Evolutionary conservation across 1,140 invertebrate genomes (phyloP), one percentile per base, ranked within the genome.

Genomic region (Neodiprion fabricii): DNA sequence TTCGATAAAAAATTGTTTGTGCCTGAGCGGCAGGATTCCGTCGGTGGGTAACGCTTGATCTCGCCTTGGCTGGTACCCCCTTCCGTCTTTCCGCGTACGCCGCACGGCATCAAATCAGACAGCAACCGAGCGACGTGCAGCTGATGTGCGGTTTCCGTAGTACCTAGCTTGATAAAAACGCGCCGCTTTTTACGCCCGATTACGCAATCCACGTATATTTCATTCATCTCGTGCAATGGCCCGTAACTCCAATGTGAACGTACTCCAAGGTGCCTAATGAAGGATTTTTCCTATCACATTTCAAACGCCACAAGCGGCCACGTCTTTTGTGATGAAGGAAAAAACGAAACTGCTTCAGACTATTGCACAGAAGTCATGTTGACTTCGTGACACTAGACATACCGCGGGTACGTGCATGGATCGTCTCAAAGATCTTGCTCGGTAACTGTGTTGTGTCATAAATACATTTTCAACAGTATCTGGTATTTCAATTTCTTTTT

Each of bases 181-280:
- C 11, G 11, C 53, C 9, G 53, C 11, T 61, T 61, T 17, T 61
- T 61, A 17, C n/a, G 53, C 11, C 53, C 53, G 53, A 61, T 61
- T 61, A 61, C 53, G 53, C 11, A 61, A 61, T 61, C 53, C 53
- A 61, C 53, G 53, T 61, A 61, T 61, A 61, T 61, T 61, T 61
- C 53, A 12, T 61, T 61, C 53, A 61, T 61, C 14, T 9, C 53
- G 53, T 17, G 53, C 53, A 61, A 61, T 61, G 53, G 53, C 53
- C 53, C 53, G 53, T 61, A 9, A 61, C 53, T 61, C 53, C 53
- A 0, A 61, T 61, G 53, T 61, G 53, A 61, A 61, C 8, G 53
- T 61, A 61, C 53, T 61, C 53, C 11, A 61, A 17, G n/a, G n/a
- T 61, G 7, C 53, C 53, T 61, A 61, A 61, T 61, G 11, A 61